These are phyloP conservation scores for Xestia sexstrigata DNA, from an alignment of 2,888 invertebrate genomes.

Conservation along the genomic window DNA sequence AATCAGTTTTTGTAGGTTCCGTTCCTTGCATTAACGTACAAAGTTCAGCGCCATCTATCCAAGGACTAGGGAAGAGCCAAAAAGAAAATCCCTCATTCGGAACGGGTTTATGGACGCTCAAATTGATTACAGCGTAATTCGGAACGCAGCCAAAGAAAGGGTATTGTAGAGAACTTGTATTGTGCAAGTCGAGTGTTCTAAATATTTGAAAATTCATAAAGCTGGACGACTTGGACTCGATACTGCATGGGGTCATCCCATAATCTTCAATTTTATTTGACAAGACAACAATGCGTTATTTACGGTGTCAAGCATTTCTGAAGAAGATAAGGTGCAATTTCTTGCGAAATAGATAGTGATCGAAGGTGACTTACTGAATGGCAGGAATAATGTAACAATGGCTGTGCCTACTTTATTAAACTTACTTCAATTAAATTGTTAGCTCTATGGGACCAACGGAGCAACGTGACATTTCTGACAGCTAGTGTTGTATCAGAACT, in stretches of 20 bases:
- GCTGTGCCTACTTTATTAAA: not conserved
- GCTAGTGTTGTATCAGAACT: slow-evolving; percentile 10
- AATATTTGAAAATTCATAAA: not conserved
- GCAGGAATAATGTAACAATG: not conserved
- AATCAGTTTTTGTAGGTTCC: no score
- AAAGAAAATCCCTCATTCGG: no score
- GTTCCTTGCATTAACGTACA: no score
- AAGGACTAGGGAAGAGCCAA: no score
- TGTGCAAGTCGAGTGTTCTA: not conserved
- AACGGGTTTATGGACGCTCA: no score
- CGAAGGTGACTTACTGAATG: not conserved
- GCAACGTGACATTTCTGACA: slow-evolving; percentile 25
- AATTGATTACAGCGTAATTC: no score
- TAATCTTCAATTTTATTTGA: not conserved
- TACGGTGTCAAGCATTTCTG: not conserved
- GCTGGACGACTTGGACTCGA: not conserved
- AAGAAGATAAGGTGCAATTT: not conserved
- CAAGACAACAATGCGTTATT: not conserved
- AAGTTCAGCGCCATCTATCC: no score
- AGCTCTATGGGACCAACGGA: not conserved
- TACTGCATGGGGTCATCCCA: not conserved
- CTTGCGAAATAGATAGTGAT: not conserved
- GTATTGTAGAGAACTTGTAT: no score
- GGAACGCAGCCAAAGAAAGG: no score
- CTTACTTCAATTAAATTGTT: not conserved